Evolutionary conservation across 1,140 invertebrate genomes (phyloP).

Genomic region (Heterodera schachtii): DNA sequence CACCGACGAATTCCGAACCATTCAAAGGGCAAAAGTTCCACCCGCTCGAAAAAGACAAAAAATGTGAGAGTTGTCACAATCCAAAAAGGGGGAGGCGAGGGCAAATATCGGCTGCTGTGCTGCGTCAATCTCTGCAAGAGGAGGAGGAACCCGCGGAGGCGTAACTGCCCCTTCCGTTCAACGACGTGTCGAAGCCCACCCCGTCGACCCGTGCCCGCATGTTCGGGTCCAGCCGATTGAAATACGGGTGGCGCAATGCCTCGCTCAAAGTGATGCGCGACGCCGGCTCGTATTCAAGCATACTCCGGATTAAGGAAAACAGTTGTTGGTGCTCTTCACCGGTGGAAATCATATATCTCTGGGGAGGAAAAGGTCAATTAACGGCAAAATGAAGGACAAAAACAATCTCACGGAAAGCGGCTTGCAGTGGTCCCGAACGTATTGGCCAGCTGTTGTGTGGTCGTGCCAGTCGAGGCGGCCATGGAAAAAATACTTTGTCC

Average conservation of each 20-base stretch:
- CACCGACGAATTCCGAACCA: not conserved
- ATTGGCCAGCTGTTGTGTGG: constrained; percentile 88
- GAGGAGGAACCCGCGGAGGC: constrained; percentile 12
- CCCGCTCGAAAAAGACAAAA: not conserved
- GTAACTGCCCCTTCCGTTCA: constrained; percentile 11
- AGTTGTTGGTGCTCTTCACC: constrained; percentile 87
- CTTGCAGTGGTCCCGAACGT: constrained; percentile 97
- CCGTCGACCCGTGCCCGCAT: constrained; percentile 33
- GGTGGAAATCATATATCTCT: constrained; percentile 85
- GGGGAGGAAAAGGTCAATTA: constrained; percentile 53
- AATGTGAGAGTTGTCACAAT: not conserved
- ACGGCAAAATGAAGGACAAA: constrained; percentile 38
- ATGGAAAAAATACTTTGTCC: constrained; percentile 80
- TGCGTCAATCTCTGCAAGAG: not conserved
- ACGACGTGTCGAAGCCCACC: not conserved
- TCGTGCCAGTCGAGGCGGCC: constrained; percentile 92
- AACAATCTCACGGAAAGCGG: constrained; percentile 77
- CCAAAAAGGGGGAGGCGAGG: not conserved
- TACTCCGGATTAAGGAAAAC: constrained; percentile 89
- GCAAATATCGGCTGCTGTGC: not conserved
- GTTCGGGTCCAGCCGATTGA: constrained; percentile 74
- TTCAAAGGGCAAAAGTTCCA: not conserved
- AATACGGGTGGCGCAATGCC: constrained; percentile 88
- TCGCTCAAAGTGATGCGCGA: constrained; percentile 85
- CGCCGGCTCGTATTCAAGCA: constrained; percentile 94